Evolutionary conservation across 2,113 vertebrate genomes (phyloP), one percentile per base, ranked within the genome.

Genomic region (Elaphurus davidianus): DNA sequence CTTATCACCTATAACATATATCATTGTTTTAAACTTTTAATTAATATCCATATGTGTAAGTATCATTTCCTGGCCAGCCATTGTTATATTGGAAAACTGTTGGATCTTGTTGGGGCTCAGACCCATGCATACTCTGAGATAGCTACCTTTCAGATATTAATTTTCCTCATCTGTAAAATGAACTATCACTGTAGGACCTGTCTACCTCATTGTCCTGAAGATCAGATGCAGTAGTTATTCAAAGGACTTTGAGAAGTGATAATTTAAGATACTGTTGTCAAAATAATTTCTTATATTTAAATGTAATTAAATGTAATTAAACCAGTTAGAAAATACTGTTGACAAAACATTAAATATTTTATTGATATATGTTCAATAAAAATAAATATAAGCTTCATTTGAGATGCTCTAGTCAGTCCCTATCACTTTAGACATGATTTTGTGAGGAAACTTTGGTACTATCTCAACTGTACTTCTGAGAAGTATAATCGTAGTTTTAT

Each of bases 181-280:
- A 45, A 43, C 0, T 28, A 17, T 19, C 59, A 94, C 4, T 19
- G 0, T 62, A 3, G 7, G 5, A 3, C 3, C 30, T 50, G 2
- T 1, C 11, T 71, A 60, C 6, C 0, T 96, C 28, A 57, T 6
- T 76, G 0, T 59, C 17, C 4, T 14, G 27, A 85, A 16, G 0
- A 59, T n/a, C 64, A 50, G 64, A 79, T 84, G 1, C 5, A 87
- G 7, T 64, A 78, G 87, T 50, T 64, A 92, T 52, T 90, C 25
- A 74, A 50, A 79, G 21, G 71, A 30, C 55, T 79, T 45, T 45
- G 3, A 28, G 81, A 94, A 52, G 23, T 71, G 23, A 60, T 60
- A 47, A 83, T 19, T 59, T 28, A 55, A 79, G 4, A 17, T 71
- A 52, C 55, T 43, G 0, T 8, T 96, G n/a, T 54, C 27, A 52